Evolutionary conservation across 2,888 invertebrate species (phyloP).

Genomic region (Allolobophora icterica): DNA sequence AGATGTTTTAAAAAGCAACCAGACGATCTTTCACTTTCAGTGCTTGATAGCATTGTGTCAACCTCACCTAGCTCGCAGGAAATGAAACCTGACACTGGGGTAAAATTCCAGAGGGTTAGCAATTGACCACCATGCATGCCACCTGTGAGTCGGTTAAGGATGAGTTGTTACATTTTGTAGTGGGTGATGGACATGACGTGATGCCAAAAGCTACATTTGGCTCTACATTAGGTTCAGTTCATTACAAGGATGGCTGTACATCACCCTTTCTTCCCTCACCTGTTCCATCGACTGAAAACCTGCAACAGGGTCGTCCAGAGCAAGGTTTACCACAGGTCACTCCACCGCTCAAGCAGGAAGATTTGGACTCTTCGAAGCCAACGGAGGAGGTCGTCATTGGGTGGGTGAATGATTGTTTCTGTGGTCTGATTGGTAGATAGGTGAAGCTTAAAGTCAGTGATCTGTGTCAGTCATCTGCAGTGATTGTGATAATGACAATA

Average conservation of each 20-base stretch:
- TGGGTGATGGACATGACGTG: neutral
- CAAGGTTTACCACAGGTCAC: neutral
- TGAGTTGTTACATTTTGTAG: neutral
- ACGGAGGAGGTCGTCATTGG: neutral
- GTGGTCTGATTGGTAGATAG: neutral
- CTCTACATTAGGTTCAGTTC: neutral
- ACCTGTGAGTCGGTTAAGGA: neutral
- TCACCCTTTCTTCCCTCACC: neutral
- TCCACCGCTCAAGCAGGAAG: neutral
- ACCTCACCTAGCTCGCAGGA: neutral
- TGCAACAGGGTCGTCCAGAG: neutral
- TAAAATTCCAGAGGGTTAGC: neutral
- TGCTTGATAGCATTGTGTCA: neutral
- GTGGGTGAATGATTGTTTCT: neutral
- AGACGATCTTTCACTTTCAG: neutral
- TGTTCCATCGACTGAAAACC: neutral
- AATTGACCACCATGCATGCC: neutral
- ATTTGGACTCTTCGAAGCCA: neutral
- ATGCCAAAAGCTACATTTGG: neutral
- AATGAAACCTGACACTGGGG: neutral
- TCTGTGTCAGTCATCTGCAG: neutral
- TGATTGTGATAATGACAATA: too few species aligned
- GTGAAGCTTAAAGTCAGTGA: neutral
- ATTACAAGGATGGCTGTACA: constrained; percentile 18
- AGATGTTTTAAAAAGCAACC: too few species aligned